Conservation (phyloP, 2,888 invertebrate species). For the Nephrotoma appendiculata region DNA sequence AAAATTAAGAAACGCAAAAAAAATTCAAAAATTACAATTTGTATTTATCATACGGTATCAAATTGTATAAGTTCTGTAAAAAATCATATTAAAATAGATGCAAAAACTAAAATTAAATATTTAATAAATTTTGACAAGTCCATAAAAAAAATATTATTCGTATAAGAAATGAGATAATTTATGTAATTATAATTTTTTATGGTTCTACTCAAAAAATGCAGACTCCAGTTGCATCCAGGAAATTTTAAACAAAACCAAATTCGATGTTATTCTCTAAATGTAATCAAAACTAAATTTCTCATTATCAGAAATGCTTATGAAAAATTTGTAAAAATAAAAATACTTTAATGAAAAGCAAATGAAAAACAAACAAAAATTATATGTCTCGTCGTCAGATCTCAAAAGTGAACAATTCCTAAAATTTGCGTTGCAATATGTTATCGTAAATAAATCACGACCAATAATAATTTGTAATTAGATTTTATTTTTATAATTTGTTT, state of each 20-base stretch:
- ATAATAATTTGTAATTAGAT: neutral
- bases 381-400: neutral
- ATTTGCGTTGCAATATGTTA: neutral
- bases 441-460: neutral
- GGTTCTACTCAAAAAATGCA: neutral
- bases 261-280: slow-evolving; percentile 3
- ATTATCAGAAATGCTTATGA: neutral
- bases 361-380: neutral
- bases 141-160: neutral
- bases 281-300: neutral
- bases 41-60: neutral
- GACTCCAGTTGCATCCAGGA: neutral
- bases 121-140: neutral
- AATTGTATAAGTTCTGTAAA: neutral
- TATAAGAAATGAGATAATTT: neutral
- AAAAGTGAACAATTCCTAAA: neutral
- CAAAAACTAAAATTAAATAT: neutral
- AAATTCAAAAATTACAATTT: neutral
- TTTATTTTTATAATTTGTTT: neutral
- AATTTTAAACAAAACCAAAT: neutral
- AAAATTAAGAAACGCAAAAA: neutral
- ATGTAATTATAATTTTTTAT: neutral
- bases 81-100: neutral
- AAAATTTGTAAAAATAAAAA: slow-evolving; percentile 3
- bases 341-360: neutral